Percentiles rank a stretch among this genome's conserved stretches.
These are phyloP conservation scores for Bombylius discolor DNA, from an alignment of 2,888 invertebrate species.

Conservation along the genomic window DNA sequence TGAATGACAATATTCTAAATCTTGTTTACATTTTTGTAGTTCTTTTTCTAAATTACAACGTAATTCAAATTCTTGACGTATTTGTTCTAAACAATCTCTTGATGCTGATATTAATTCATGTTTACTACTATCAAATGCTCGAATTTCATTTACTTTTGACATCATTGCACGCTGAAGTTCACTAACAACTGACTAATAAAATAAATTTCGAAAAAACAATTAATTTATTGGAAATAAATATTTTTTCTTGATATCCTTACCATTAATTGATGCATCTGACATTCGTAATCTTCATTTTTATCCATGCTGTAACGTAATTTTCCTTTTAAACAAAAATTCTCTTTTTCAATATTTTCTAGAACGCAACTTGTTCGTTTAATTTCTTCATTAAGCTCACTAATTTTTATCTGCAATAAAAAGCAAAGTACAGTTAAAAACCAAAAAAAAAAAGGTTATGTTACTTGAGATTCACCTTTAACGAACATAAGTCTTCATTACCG, in stretches of 20 bases:
- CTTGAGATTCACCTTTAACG: too few species aligned
- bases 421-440: neutral
- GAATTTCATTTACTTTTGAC: neutral
- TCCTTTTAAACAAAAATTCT: slow-evolving; percentile 4
- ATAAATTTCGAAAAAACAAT: too few species aligned
- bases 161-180: neutral
- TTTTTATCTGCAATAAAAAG: slow-evolving; percentile 1
- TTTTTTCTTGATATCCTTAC: slow-evolving; percentile 16
- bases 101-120: slow-evolving; percentile 27
- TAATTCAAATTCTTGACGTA: slow-evolving; percentile 24
- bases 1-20: neutral
- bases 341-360: neutral
- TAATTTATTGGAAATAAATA: neutral
- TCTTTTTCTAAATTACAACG: slow-evolving; percentile 12
- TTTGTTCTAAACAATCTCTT: slow-evolving; percentile 24
- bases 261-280: slow-evolving; percentile 22
- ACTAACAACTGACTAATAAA: neutral
- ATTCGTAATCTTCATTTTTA: slow-evolving; percentile 24
- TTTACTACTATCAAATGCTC: slow-evolving; percentile 15
- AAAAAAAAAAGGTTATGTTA: too few species aligned
- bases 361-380: neutral
- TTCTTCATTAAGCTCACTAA: slow-evolving; percentile 4
- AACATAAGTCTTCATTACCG: too few species aligned
- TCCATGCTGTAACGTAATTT: slow-evolving; percentile 15
- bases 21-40: slow-evolving; percentile 2